phyloP scores from a whole-genome alignment of 2,113 vertebrate genomes.

The Chrysochloris asiatica region DNA sequence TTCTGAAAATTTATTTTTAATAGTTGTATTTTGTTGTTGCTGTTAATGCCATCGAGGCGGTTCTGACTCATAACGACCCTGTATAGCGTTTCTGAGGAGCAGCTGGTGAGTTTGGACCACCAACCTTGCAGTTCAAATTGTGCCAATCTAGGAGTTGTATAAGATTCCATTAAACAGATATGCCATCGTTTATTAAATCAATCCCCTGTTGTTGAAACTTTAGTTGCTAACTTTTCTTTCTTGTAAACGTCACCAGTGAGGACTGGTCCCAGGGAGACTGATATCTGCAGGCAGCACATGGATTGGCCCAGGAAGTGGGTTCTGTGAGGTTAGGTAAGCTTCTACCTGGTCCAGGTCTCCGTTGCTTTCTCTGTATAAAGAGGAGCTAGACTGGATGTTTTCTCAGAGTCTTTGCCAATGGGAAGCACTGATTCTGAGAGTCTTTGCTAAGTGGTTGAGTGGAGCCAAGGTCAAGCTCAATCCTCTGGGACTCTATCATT shows the following conservation, averaged over 20 bases:
- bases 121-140: too few species aligned
- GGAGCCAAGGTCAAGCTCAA: neutral
- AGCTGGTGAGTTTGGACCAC: too few species aligned
- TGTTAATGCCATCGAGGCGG: too few species aligned
- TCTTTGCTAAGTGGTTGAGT: neutral
- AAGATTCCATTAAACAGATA: neutral
- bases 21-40: too few species aligned
- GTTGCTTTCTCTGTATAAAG: neutral
- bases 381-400: neutral
- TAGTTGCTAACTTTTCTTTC: slow-evolving; percentile 19
- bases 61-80: too few species aligned
- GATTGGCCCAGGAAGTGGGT: neutral
- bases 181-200: neutral
- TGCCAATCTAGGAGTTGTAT: neutral
- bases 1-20: slow-evolving; percentile 5
- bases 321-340: neutral
- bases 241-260: slow-evolving; percentile 14
- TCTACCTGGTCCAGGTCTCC: neutral
- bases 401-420: neutral
- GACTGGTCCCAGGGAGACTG: neutral
- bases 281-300: neutral
- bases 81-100: too few species aligned
- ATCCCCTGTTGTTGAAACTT: neutral
- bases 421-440: neutral
- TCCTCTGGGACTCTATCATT: neutral